Conservation (phyloP, 2,113 vertebrate genomes). For the Silurus asotus region DNA sequence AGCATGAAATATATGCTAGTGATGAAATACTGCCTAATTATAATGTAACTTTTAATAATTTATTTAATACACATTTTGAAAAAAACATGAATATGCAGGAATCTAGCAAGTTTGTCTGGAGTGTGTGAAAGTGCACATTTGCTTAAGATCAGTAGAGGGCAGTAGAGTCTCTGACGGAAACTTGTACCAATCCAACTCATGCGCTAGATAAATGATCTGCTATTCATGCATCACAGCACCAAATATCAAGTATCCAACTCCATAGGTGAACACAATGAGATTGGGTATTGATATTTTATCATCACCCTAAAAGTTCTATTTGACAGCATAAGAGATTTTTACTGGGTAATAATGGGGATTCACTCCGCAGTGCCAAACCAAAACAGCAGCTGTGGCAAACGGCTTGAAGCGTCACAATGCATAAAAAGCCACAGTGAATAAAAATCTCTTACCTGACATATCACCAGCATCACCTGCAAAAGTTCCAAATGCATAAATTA, state of each 20-base stretch:
- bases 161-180: conserved; percentile 44
- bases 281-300: neutral
- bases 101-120: conserved; percentile 30
- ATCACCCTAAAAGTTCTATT: neutral
- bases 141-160: conserved; percentile 61
- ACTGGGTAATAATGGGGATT: neutral
- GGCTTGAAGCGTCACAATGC: neutral
- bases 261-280: neutral
- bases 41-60: neutral
- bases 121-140: neutral
- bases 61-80: neutral
- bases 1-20: neutral
- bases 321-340: neutral
- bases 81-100: neutral
- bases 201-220: neutral
- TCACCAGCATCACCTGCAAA: conserved; percentile 94
- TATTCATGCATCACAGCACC: neutral
- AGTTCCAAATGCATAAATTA: conserved; percentile 35
- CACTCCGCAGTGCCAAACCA: neutral
- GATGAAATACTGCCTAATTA: neutral
- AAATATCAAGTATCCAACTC: neutral
- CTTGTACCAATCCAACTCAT: neutral
- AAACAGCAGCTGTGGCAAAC: neutral
- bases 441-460: conserved; percentile 87
- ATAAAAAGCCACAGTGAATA: neutral